Base-by-base conservation (phyloP, 2,888 invertebrate species). In the Caenorhabditis macrosperma region DNA sequence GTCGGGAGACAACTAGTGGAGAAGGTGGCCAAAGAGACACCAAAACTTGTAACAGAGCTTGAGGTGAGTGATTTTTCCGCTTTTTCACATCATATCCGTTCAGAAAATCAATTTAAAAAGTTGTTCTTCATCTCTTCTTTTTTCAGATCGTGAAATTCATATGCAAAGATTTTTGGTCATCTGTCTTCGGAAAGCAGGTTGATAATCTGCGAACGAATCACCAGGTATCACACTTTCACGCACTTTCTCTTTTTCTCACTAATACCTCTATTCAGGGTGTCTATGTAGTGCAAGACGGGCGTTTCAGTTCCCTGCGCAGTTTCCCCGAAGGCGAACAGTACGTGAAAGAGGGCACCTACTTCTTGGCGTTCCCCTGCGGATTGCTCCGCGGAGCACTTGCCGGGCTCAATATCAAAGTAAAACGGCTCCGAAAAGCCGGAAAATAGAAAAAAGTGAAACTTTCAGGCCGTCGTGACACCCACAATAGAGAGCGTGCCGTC, bases 161-260 rank as follows among this genome's bases (percentile, higher is more conserved):
- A 67, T 99, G 99, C 91, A 99, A 98, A 69, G 99, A 99, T 91
- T 97, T 98, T 91, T 99, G 99, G 99, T 94, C 95, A n/a, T 94
- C 95, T 44, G 94, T 98, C 38, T 98, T 96, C 91, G 97, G 96
- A 89, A 99, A 98, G 91, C 98, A 97, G 92, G 96, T 99, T 69
- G 98, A 99, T 91, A 98, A 98, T 91, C 92, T 99, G 28, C 92
- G 96, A 84, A 99, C 99, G 26, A 99, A 99, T 92, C 97, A 99
- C 91, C 92, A 92, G 91, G 93, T 92, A 54, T 22, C 26, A 33
- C 24, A 38, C n/a, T 30, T 60, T 67, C 30, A n/a, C n/a, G n/a
- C 46, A 44, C 15, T 38, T 22, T 24, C 10, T 22, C 44, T 50
- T 41, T 26, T 67, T 35, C 17, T 46, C 46, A 6, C n/a, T 6